phyloP scores from a whole-genome alignment of 1,140 invertebrate genomes.

The Drosophila malerkotliana region DNA sequence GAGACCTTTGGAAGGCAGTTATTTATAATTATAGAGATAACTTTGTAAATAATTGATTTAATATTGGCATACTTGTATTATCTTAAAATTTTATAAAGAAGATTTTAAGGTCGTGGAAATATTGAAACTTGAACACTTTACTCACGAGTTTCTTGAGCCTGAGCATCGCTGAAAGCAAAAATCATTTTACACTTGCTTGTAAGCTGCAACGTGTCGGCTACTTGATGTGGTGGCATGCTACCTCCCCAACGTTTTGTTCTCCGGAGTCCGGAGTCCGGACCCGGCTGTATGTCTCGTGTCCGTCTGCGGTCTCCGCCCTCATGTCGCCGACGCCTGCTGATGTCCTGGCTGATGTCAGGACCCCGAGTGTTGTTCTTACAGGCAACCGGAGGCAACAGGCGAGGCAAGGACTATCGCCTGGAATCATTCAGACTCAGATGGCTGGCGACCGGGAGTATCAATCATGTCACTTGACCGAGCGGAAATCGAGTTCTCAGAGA shows the following conservation, averaged over 20 bases:
- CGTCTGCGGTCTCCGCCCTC: slow-evolving; percentile 24
- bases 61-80: too few species aligned
- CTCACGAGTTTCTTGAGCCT: background rate
- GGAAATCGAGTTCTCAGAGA: slow-evolving; percentile 69
- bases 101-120: too few species aligned
- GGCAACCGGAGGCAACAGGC: slow-evolving; percentile 20
- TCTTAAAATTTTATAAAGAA: too few species aligned
- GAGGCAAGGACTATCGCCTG: slow-evolving; percentile 27
- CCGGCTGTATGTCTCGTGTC: background rate
- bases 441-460: slow-evolving; percentile 49
- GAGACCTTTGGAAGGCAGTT: too few species aligned
- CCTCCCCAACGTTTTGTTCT: slow-evolving; percentile 1
- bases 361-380: slow-evolving; percentile 39
- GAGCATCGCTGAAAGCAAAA: slow-evolving; percentile 9
- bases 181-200: slow-evolving; percentile 33
- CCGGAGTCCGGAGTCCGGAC: background rate
- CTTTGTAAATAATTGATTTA: too few species aligned
- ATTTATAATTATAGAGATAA: too few species aligned
- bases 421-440: slow-evolving; percentile 28
- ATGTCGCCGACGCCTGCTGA: slow-evolving; percentile 30
- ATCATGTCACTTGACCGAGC: slow-evolving; percentile 78
- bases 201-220: slow-evolving; percentile 52
- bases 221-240: slow-evolving; percentile 32
- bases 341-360: slow-evolving; percentile 18
- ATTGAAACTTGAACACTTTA: background rate